Conservation (phyloP, 2,113 vertebrate genomes). For the Sinocyclocheilus maitianheensis region DNA sequence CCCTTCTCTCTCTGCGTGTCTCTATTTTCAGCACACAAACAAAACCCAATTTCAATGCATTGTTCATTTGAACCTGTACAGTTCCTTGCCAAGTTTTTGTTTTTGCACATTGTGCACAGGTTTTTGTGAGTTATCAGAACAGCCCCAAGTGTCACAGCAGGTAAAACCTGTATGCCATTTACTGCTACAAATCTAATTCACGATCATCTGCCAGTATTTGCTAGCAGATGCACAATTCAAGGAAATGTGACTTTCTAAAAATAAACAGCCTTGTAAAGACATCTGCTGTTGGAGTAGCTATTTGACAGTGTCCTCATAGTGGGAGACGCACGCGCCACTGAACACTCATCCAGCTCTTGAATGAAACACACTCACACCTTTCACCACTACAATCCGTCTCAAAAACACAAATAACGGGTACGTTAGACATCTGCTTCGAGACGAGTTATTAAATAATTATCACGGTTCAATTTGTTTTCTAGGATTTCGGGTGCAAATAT, state of each 20-base stretch:
- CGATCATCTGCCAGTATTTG: background rate
- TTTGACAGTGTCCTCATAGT: background rate
- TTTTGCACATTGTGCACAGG: background rate
- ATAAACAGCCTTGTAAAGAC: conserved; percentile 15
- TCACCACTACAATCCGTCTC: no score
- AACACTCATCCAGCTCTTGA: background rate
- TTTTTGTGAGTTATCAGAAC: background rate
- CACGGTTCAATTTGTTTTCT: background rate
- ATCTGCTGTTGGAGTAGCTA: background rate
- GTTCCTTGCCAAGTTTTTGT: background rate
- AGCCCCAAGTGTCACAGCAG: background rate
- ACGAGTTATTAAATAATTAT: background rate
- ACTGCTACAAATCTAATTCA: background rate
- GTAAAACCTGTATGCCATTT: background rate
- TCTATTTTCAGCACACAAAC: conserved; percentile 23
- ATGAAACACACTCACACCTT: background rate
- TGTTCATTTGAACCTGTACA: background rate
- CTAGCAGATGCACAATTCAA: background rate
- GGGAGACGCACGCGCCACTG: background rate
- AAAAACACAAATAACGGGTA: background rate
- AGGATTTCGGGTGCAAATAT: conserved; percentile 7
- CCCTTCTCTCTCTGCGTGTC: background rate
- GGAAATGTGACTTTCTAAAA: conserved; percentile 1
- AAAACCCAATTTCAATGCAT: background rate
- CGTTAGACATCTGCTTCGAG: background rate